Evolutionary conservation across 2,888 invertebrate species (phyloP).

Genomic region (Lordiphosa andalusiaca): DNA sequence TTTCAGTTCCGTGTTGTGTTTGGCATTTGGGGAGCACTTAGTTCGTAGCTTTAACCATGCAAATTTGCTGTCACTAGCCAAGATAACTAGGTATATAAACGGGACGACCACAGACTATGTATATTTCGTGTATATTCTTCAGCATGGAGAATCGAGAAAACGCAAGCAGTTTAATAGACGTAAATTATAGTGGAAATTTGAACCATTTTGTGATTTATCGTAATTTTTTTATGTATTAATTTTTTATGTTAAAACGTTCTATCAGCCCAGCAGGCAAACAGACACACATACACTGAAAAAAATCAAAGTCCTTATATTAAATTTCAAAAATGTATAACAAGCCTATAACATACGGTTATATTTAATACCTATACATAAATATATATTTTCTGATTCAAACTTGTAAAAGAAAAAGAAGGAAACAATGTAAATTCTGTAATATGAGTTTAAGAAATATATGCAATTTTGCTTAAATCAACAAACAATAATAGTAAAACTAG

Average conservation of each 20-base stretch:
- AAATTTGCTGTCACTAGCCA: conserved; percentile 49
- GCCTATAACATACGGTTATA: conserved; percentile 13
- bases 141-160: conserved; percentile 43
- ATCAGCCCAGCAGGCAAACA: conserved; percentile 2
- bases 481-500: neutral
- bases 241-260: conserved; percentile 33
- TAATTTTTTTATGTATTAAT: conserved; percentile 56
- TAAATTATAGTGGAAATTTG: conserved; percentile 65
- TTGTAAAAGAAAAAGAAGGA: conserved; percentile 29
- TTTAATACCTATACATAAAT: conserved; percentile 30
- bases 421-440: conserved; percentile 38
- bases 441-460: conserved; percentile 47
- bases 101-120: conserved; percentile 22
- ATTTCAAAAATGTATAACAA: conserved; percentile 13
- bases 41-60: conserved; percentile 45
- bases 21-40: conserved; percentile 43
- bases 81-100: conserved; percentile 26
- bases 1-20: conserved; percentile 25
- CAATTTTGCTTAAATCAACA: conserved; percentile 56
- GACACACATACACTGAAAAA: conserved; percentile 12
- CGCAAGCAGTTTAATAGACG: conserved; percentile 50
- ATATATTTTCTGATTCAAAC: conserved; percentile 64
- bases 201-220: conserved; percentile 68
- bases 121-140: conserved; percentile 49
- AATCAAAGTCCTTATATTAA: conserved; percentile 16